phyloP scores from a whole-genome alignment of 2,888 invertebrate genomes.

The Lacanobia oleracea region DNA sequence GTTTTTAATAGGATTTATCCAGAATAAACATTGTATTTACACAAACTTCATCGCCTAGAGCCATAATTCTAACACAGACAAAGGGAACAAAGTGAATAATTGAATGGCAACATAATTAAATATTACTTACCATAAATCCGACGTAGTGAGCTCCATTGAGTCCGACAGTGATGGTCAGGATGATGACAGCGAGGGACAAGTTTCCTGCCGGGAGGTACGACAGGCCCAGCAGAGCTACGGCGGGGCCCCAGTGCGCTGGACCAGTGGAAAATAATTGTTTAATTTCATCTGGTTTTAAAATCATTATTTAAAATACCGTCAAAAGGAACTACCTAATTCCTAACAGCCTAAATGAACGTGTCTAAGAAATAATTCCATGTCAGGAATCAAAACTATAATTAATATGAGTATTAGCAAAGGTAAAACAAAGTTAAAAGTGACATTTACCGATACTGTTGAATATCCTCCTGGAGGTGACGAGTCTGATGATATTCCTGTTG shows the following conservation, averaged over 20 bases:
- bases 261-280: neutral
- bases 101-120: neutral
- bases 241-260: conserved; percentile 93
- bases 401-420: no score
- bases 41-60: neutral
- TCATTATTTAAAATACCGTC: no score
- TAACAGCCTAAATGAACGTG: no score
- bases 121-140: conserved; percentile 91
- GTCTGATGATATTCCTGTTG: conserved; percentile 87
- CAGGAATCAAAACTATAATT: no score
- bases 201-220: conserved; percentile 90
- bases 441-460: conserved; percentile 92
- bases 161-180: conserved; percentile 94
- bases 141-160: conserved; percentile 94
- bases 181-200: conserved; percentile 90
- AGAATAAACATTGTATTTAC: neutral
- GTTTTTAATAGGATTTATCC: neutral
- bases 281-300: neutral
- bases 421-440: neutral
- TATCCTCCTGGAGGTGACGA: conserved; percentile 91
- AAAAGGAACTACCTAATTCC: no score
- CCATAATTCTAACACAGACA: neutral
- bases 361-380: no score
- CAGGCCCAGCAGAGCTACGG: conserved; percentile 92
- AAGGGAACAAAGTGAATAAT: neutral